Conservation (phyloP, 2,113 vertebrate species). For the Calonectris borealis region DNA sequence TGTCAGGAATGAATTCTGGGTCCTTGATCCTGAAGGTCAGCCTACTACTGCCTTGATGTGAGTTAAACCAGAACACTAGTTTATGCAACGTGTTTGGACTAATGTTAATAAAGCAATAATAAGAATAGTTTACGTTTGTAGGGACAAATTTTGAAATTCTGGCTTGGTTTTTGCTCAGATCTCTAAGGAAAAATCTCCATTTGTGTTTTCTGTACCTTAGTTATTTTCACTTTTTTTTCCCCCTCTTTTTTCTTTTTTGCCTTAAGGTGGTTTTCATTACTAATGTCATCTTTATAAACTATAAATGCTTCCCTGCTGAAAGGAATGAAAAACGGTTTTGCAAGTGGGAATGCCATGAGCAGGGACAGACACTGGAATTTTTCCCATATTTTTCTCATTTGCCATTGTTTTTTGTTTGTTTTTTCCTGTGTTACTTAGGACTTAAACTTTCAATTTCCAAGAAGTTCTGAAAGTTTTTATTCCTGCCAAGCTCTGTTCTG, state of each 20-base stretch:
- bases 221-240: background rate
- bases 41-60: background rate
- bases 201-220: background rate
- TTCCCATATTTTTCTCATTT: conserved; percentile 45
- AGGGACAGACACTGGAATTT: conserved; percentile 7
- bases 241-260: background rate
- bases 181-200: background rate
- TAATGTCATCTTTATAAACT: background rate
- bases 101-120: background rate
- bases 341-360: background rate
- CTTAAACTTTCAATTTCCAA: conserved; percentile 44
- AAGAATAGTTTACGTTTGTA: background rate
- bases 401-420: conserved; percentile 3
- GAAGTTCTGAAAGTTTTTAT: background rate
- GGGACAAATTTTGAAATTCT: background rate
- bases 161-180: background rate
- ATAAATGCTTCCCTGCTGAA: conserved; percentile 39
- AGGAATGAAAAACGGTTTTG: conserved; percentile 22
- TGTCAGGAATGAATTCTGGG: background rate
- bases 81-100: background rate
- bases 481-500: conserved; percentile 4
- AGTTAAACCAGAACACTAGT: background rate
- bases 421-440: background rate
- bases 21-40: background rate
- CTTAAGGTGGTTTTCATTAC: conserved; percentile 3